Percentiles rank a stretch among this genome's conserved stretches.
Conservation (phyloP, 2,797 vertebrate genomes). For the Sebastes taczanowskii region DNA sequence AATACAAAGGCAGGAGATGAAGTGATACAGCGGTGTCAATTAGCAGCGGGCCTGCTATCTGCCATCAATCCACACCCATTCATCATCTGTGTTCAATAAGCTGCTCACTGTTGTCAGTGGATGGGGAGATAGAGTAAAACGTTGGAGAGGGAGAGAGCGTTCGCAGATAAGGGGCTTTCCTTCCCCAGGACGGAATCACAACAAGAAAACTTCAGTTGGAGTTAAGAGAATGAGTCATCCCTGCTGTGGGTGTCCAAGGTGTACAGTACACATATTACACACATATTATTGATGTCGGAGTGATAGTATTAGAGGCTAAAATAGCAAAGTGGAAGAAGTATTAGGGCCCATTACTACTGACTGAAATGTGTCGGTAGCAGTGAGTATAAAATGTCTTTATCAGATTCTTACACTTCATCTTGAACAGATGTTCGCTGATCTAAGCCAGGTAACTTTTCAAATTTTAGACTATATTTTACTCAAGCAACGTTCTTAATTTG, state of each 20-base stretch:
- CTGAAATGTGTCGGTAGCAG: background rate
- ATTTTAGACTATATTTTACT: background rate
- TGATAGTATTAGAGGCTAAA: background rate
- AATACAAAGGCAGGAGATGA: constrained; percentile 60
- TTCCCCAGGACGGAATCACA: background rate
- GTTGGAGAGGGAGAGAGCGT: constrained; percentile 17
- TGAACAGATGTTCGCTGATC: background rate
- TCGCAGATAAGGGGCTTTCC: constrained; percentile 37
- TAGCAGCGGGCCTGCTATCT: constrained; percentile 57
- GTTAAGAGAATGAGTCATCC: constrained; percentile 28
- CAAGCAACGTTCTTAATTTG: background rate
- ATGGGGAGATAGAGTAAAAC: constrained; percentile 35
- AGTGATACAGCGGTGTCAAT: constrained; percentile 69
- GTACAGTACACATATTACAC: background rate
- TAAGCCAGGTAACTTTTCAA: background rate
- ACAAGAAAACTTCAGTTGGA: constrained; percentile 26
- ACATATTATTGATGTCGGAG: background rate
- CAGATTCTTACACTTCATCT: background rate
- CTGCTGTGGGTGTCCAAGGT: background rate
- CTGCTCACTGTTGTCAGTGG: constrained; percentile 44
- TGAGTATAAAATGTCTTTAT: background rate
- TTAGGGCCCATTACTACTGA: background rate
- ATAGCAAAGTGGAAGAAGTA: background rate
- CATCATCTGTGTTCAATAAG: constrained; percentile 69
- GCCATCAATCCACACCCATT: constrained; percentile 67